Conservation (phyloP, 2,113 vertebrate genomes). For the Colistium nudipinnis region DNA sequence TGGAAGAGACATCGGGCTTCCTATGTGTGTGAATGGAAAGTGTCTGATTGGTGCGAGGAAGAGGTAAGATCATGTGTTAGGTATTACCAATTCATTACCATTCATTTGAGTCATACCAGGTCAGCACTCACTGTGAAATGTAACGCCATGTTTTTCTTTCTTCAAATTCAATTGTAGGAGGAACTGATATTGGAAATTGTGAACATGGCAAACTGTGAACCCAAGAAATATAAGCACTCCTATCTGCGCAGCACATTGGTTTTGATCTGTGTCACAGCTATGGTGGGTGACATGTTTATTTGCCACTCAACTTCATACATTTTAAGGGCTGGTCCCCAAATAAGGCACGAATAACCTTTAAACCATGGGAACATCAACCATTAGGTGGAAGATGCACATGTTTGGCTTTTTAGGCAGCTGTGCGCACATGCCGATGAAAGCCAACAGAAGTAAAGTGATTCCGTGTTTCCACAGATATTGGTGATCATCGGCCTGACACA, state of each 20-base stretch:
- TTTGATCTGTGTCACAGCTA: constrained; percentile 82
- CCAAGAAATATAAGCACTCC: constrained; percentile 83
- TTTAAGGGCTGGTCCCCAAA: neutral
- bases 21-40: constrained; percentile 85
- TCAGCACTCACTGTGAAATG: constrained; percentile 7
- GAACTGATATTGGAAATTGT: constrained; percentile 89
- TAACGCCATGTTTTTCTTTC: neutral
- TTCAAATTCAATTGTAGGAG: constrained; percentile 80
- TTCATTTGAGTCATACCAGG: neutral
- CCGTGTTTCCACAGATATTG: constrained; percentile 82
- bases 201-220: constrained; percentile 71
- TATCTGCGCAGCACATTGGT: constrained; percentile 83
- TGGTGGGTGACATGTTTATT: constrained; percentile 79
- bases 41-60: constrained; percentile 90
- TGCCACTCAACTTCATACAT: neutral
- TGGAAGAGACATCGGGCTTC: constrained; percentile 90
- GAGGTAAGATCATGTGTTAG: constrained; percentile 80
- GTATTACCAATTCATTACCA: neutral
- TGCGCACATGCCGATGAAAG: too few species aligned
- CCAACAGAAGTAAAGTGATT: neutral
- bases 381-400: neutral
- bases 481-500: constrained; percentile 90
- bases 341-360: neutral
- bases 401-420: too few species aligned
- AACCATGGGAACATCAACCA: neutral